phyloP scores from a whole-genome alignment of 2,797 vertebrate genomes.

The Eulemur albifrons region DNA sequence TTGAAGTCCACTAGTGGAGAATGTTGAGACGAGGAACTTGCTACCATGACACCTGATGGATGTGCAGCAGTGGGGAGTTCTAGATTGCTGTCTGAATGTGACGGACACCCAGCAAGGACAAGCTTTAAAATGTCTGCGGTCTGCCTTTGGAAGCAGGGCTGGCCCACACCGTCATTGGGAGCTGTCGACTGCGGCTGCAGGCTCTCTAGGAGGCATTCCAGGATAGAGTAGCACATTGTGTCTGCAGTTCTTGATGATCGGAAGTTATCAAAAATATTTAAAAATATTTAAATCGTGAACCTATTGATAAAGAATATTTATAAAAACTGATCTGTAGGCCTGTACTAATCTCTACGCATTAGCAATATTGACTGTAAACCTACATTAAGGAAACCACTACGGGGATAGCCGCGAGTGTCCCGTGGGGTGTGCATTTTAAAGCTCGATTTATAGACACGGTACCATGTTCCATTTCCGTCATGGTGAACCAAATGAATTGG shows the following conservation, averaged over 20 bases:
- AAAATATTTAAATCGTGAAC: slow-evolving; percentile 83
- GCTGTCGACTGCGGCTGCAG: slow-evolving; percentile 55
- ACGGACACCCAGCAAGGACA: slow-evolving; percentile 65
- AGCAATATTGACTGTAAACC: slow-evolving; percentile 84
- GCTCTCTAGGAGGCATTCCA: slow-evolving; percentile 74
- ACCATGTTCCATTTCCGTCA: slow-evolving; percentile 79
- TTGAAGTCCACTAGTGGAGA: slow-evolving; percentile 74
- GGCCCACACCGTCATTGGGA: slow-evolving; percentile 58
- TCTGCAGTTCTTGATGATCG: slow-evolving; percentile 78
- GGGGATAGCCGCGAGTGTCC: slow-evolving; percentile 72
- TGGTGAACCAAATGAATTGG: slow-evolving; percentile 84
- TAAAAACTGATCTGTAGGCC: slow-evolving; percentile 84
- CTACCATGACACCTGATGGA: slow-evolving; percentile 55
- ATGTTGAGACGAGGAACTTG: slow-evolving; percentile 53
- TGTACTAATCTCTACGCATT: slow-evolving; percentile 83
- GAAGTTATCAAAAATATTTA: slow-evolving; percentile 77
- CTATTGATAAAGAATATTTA: slow-evolving; percentile 84
- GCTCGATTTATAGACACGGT: slow-evolving; percentile 66
- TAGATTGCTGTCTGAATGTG: slow-evolving; percentile 72
- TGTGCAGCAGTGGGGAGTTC: slow-evolving; percentile 68
- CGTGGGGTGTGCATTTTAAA: slow-evolving; percentile 76
- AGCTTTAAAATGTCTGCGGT: slow-evolving; percentile 69
- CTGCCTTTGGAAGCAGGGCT: slow-evolving; percentile 71
- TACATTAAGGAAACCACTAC: slow-evolving; percentile 70
- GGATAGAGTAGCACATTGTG: slow-evolving; percentile 78